Percentiles rank a stretch among this genome's conserved stretches.
Evolutionary conservation across 2,888 invertebrate species (phyloP).

Genomic region (Parnassius apollo): DNA sequence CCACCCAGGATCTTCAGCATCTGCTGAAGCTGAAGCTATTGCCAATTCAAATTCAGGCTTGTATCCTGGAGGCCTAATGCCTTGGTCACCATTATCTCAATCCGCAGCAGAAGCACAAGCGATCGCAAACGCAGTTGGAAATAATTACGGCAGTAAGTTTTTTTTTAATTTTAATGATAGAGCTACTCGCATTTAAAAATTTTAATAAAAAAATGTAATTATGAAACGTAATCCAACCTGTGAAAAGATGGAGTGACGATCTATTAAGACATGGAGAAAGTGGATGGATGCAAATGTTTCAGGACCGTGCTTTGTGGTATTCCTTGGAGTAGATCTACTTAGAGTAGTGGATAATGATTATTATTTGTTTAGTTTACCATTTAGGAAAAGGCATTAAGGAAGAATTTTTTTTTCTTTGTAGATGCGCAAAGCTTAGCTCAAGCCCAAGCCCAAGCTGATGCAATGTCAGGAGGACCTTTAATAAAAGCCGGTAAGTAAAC

Average conservation of each 20-base stretch:
- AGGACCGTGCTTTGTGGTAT: too few species aligned
- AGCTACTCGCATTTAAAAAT: neutral
- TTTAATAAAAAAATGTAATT: neutral
- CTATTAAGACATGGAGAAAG: too few species aligned
- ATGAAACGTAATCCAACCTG: neutral
- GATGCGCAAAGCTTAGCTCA: conserved; percentile 32
- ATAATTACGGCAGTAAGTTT: conserved; percentile 21
- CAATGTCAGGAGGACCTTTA: conserved; percentile 32
- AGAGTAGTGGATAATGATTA: too few species aligned
- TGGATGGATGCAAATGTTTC: too few species aligned
- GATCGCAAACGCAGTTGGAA: conserved; percentile 23
- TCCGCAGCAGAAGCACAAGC: conserved; percentile 27
- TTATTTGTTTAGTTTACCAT: neutral
- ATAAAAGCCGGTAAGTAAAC: conserved; percentile 37
- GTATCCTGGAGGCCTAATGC: neutral
- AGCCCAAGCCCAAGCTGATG: conserved; percentile 29
- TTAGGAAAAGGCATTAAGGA: neutral
- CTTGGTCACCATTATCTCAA: neutral
- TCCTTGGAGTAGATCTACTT: too few species aligned
- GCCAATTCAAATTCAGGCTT: conserved; percentile 8
- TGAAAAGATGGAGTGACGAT: neutral
- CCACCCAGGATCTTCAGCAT: conserved; percentile 9
- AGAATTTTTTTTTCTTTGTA: conserved; percentile 25
- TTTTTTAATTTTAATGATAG: neutral
- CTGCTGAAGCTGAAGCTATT: conserved; percentile 19